Conservation (phyloP, 2,888 invertebrate genomes). For the Ectemnius cavifrons region DNA sequence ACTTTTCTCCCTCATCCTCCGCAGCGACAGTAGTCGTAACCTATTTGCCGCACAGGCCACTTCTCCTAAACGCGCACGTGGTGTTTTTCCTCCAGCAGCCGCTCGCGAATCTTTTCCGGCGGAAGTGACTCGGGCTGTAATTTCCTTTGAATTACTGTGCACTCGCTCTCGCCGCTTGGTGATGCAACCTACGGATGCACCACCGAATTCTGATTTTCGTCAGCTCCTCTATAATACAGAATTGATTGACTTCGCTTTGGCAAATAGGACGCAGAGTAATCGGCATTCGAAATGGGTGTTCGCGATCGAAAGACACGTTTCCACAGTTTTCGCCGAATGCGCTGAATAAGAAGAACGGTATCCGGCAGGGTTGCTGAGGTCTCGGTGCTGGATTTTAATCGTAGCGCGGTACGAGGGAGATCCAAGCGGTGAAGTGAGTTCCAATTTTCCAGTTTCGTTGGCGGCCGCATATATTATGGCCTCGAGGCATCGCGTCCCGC, state of each 20-base stretch:
- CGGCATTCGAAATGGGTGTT: too few species aligned
- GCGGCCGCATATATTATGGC: slow-evolving; percentile 3
- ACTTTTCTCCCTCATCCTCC: slow-evolving; percentile 25
- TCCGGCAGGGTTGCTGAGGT: too few species aligned
- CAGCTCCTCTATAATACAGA: too few species aligned
- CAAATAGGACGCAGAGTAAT: too few species aligned
- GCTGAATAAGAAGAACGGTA: too few species aligned
- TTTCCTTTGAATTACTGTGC: not conserved
- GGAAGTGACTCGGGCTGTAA: not conserved
- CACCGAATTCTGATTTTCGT: too few species aligned
- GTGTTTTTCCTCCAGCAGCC: slow-evolving; percentile 34
- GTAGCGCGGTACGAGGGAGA: not conserved
- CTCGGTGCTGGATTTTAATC: slow-evolving; percentile 2
- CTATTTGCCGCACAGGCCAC: slow-evolving; percentile 42
- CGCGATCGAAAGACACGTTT: too few species aligned
- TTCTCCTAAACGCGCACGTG: slow-evolving; percentile 9
- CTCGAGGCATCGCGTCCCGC: slow-evolving; percentile 31
- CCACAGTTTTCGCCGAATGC: too few species aligned
- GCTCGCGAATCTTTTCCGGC: slow-evolving; percentile 18
- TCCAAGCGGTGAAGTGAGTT: slow-evolving; percentile 32
- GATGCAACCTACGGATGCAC: too few species aligned
- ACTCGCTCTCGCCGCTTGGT: too few species aligned
- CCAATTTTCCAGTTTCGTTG: slow-evolving; percentile 51
- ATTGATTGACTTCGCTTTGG: too few species aligned
- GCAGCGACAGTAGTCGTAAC: slow-evolving; percentile 18